Evolutionary conservation across 2,797 vertebrate genomes (phyloP).

Genomic region (Mormyrus proboscirostris): DNA sequence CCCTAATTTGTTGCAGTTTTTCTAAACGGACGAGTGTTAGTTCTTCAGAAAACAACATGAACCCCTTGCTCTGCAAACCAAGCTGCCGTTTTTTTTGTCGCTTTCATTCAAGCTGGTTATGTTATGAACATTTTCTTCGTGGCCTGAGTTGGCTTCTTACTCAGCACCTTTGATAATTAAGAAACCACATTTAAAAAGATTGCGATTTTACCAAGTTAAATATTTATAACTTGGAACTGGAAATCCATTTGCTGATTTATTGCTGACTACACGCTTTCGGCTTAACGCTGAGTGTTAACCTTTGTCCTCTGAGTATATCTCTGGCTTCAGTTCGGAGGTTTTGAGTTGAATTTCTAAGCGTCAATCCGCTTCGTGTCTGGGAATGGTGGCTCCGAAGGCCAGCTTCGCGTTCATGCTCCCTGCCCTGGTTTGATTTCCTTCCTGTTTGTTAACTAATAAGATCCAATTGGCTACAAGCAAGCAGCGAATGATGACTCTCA

Average conservation of each 20-base stretch:
- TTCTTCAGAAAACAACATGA: not conserved
- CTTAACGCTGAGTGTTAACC: not conserved
- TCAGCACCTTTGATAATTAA: not conserved
- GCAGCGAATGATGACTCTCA: too few species aligned
- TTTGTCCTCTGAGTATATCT: not conserved
- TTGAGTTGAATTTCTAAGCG: not conserved
- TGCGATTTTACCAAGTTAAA: not conserved
- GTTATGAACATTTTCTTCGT: not conserved
- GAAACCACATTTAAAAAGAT: not conserved
- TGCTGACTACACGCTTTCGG: not conserved
- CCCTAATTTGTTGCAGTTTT: not conserved
- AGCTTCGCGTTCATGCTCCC: not conserved
- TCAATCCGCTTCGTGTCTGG: not conserved
- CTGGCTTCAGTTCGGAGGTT: not conserved
- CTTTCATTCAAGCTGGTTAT: not conserved
- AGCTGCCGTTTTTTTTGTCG: not conserved
- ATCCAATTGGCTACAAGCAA: not conserved
- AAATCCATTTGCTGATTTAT: not conserved
- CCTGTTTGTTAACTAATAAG: not conserved
- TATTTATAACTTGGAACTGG: not conserved
- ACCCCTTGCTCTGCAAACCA: not conserved
- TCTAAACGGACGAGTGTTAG: not conserved
- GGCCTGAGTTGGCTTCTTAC: not conserved
- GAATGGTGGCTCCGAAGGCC: not conserved
- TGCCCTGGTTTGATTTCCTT: not conserved